Conservation (phyloP, 2,797 vertebrate species). For the Helostoma temminkii region DNA sequence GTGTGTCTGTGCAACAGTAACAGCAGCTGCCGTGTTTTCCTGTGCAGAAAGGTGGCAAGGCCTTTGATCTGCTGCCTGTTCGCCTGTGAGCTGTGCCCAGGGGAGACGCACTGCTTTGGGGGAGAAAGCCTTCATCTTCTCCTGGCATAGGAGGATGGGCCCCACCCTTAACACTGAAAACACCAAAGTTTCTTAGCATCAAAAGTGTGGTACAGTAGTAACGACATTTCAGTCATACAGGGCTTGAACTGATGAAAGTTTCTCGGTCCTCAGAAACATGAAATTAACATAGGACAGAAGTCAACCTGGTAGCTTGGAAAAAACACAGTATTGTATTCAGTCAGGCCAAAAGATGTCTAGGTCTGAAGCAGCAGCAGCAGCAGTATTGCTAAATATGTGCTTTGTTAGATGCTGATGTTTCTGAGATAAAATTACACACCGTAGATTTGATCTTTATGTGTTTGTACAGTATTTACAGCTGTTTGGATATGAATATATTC, state of each 20-base stretch:
- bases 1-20: slow-evolving; percentile 17
- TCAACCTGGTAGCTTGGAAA: neutral
- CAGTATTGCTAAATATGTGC: no score
- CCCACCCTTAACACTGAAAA: slow-evolving; percentile 29
- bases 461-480: no score
- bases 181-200: slow-evolving; percentile 17
- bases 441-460: no score
- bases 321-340: neutral
- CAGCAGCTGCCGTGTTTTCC: slow-evolving; percentile 59
- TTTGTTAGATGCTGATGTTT: no score
- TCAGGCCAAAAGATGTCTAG: neutral
- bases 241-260: neutral
- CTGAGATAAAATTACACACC: no score
- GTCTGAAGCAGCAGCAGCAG: no score
- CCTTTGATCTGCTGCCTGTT: slow-evolving; percentile 72
- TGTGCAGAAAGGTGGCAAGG: slow-evolving; percentile 31
- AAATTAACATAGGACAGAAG: slow-evolving; percentile 1
- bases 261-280: slow-evolving; percentile 4
- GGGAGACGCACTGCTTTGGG: slow-evolving; percentile 59
- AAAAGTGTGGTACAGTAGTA: neutral
- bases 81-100: slow-evolving; percentile 54
- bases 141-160: slow-evolving; percentile 44
- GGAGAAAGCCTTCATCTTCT: slow-evolving; percentile 61
- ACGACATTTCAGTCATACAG: neutral
- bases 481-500: no score